phyloP scores from a whole-genome alignment of 2,797 vertebrate genomes.

The Melopsittacus undulatus region DNA sequence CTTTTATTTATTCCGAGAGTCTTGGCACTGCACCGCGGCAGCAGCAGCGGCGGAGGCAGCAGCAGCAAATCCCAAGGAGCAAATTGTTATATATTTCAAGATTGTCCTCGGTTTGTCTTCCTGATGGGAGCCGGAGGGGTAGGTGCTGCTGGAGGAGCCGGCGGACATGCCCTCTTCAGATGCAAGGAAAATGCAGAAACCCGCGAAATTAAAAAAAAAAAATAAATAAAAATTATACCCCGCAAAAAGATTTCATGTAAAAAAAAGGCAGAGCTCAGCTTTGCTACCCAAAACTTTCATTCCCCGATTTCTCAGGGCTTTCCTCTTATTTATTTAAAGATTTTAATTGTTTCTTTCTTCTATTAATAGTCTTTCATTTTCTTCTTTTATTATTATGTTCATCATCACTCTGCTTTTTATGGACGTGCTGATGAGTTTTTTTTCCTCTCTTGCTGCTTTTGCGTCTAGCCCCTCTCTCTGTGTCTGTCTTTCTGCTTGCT shows the following conservation, averaged over 20 bases:
- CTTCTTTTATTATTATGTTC: conserved; percentile 31
- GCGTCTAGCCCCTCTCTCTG: conserved; percentile 17
- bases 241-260: conserved; percentile 17
- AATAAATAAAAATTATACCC: conserved; percentile 9
- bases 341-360: conserved; percentile 34
- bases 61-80: conserved; percentile 75
- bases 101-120: conserved; percentile 78
- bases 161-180: conserved; percentile 71
- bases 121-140: conserved; percentile 64
- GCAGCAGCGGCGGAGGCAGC: conserved; percentile 69
- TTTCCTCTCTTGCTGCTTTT: not conserved
- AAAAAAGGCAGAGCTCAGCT: conserved; percentile 58
- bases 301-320: conserved; percentile 67
- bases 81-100: conserved; percentile 73
- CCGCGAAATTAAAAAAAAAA: not conserved
- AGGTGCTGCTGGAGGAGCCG: conserved; percentile 64
- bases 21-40: conserved; percentile 77
- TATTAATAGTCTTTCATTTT: not conserved
- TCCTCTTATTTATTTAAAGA: not conserved
- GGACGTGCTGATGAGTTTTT: conserved; percentile 27
- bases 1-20: conserved; percentile 79
- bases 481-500: not conserved
- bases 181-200: not conserved
- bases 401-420: conserved; percentile 1
- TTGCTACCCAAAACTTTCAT: conserved; percentile 77